phyloP scores from a whole-genome alignment of 2,888 invertebrate genomes.

The Acleris holmiana region DNA sequence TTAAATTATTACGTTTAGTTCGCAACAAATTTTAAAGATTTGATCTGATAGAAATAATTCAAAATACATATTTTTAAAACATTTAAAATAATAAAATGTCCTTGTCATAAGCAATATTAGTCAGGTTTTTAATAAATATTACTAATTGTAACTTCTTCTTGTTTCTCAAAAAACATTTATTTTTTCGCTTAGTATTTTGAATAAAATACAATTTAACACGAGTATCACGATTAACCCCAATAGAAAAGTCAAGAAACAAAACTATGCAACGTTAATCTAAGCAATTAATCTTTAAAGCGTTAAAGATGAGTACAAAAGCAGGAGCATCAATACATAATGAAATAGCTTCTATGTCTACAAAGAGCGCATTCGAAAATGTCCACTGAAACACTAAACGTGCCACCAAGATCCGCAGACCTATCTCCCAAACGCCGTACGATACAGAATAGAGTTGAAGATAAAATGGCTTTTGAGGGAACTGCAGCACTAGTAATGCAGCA shows the following conservation, averaged over 20 bases:
- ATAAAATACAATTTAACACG: too few species aligned
- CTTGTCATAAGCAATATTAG: too few species aligned
- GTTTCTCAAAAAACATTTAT: too few species aligned
- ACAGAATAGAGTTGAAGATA: constrained; percentile 8
- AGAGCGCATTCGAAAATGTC: constrained; percentile 30
- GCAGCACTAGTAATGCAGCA: constrained; percentile 62
- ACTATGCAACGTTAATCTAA: background rate
- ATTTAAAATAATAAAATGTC: too few species aligned
- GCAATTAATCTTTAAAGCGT: background rate
- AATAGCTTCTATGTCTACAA: constrained; percentile 16
- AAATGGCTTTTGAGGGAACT: constrained; percentile 44
- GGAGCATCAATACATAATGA: constrained; percentile 27
- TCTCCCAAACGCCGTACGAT: background rate
- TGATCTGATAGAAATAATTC: too few species aligned
- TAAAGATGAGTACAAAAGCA: background rate
- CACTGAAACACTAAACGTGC: constrained; percentile 9
- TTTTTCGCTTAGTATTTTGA: too few species aligned
- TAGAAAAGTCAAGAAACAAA: background rate
- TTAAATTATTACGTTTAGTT: too few species aligned
- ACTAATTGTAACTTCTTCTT: too few species aligned
- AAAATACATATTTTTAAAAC: too few species aligned
- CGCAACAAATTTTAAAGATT: too few species aligned
- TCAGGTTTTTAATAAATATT: too few species aligned
- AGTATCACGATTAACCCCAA: background rate
- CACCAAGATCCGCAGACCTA: constrained; percentile 2